Base-by-base conservation (phyloP, 2,797 vertebrate genomes). In the Intellagama lesueurii region DNA sequence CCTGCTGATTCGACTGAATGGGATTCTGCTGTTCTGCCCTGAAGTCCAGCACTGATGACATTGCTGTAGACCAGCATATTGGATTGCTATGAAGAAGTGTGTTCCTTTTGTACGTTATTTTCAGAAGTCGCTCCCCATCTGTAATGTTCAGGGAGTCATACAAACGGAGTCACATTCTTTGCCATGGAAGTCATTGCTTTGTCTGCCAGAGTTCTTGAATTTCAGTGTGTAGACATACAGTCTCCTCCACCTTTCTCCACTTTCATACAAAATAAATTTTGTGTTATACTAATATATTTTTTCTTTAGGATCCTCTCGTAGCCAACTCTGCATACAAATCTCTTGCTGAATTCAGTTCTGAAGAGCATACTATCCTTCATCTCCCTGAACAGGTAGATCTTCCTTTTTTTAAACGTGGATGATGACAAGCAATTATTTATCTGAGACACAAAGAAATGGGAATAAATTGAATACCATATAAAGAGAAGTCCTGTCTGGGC, bases 311-410 rank as follows among this genome's bases (percentile, higher is more conserved):
- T 94, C 90, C 97, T 83, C 79, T 96, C 87, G 97, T 98, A 91
- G 97, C 98, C 83, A 96, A 94, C 89, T 98, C 98, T 84, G 98
- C 98, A 11, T 99, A 98, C 96, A 98, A 92, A 93, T 98, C 99
- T 24, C 96, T 99, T 76, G 97, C 98, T 1, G 95, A 95, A 3
- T 99, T 99, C 92, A 91, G 96, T 73, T 96, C 97, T 40, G 92
- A 92, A 16, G 98, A 96, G 3, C 98, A 99, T 89, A 98, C 94
- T 24, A 86, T 99, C 73, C 96, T 97, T 92, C 98, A 98, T 93
- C 98, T 99, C 88, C 99, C 99, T 64, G 98, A 98, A 88, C 93
- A 97, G 95, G 99, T 99, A 97, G 90, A 9, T 66, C 79, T 87
- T 16, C 64, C 83, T 14, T 6, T 1, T 35, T 1, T 90, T 88